Percentiles rank a stretch among this genome's conserved stretches.
phyloP scores from a whole-genome alignment of 2,888 invertebrate genomes.

The Chirona hameri region DNA sequence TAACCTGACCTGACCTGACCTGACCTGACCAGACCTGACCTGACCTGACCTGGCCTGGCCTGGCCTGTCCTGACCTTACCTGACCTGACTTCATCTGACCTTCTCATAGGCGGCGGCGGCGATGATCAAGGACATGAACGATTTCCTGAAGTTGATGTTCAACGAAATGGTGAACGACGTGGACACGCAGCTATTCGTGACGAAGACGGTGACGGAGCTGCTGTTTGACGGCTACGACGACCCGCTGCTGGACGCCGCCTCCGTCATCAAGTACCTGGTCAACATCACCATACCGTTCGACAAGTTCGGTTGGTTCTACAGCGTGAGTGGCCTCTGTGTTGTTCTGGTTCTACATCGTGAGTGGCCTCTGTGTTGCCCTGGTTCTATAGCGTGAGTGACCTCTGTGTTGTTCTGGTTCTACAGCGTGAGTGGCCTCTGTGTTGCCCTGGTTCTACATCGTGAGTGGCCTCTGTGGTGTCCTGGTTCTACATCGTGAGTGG shows the following conservation, averaged over 20 bases:
- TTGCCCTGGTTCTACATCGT: conserved; percentile 70
- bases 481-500: conserved; percentile 73
- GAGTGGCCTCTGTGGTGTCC: conserved; percentile 44
- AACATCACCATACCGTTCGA: conserved; percentile 62
- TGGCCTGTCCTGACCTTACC: no score
- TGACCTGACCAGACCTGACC: no score
- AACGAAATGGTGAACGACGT: not conserved
- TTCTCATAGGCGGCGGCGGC: not conserved
- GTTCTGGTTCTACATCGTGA: no score
- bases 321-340: conserved; percentile 52
- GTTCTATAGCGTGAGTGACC: conserved; percentile 68
- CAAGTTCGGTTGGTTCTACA: conserved; percentile 82
- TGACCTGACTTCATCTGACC: no score
- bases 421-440: no score
- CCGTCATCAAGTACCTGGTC: not conserved
- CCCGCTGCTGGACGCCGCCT: conserved; percentile 62
- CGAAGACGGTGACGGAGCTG: conserved; percentile 63
- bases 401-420: no score
- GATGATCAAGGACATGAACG: not conserved
- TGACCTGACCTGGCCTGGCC: no score
- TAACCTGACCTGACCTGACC: no score
- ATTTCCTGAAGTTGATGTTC: not conserved
- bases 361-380: conserved; percentile 52
- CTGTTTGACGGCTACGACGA: conserved; percentile 79
- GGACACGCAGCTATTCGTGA: conserved; percentile 45